Base-by-base conservation (phyloP, 2,113 vertebrate genomes). In the Diphyllodes magnificus region DNA sequence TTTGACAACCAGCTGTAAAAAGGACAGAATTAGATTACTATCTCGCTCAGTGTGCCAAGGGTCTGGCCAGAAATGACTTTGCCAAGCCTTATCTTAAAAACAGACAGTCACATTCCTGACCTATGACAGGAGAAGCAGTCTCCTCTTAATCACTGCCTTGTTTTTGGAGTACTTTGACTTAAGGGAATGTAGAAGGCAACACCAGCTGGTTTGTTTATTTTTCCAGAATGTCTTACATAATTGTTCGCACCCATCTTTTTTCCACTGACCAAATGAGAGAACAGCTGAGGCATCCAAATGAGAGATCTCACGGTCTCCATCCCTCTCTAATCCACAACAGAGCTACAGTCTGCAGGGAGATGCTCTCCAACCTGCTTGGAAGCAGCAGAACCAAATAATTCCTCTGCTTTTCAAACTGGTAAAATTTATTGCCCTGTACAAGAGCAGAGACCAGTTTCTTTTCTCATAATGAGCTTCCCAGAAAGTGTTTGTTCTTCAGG, bases 51-150 rank as follows among this genome's bases (percentile, higher is more conserved):
- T 51, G 39, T 72, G 63, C 70, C 81, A 91, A 72, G 24, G 21
- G 22, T 82, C 37, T 53, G 19, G 18, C 35, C 84, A 90, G 89
- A 90, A 93, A 92, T 27, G 0, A 61, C 77, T 80, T 87, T 85
- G 35, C 68, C 63, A 65, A 92, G 45, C 14, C 59, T 91, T 94
- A 92, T 92, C 91, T 91, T 88, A 86, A 73, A 82, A 86, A 35
- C 90, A 93, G 90, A 68, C 69, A 94, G 84, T 65, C 59, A 61
- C 89, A 85, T 96, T 95, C 95, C 42, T 90, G 78, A 92, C 66
- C 71, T 77, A 20, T 82, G 82, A 93, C 57, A 82, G 81, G 76
- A 83, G n/a, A 18, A 86, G 10, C 13, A 65, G 30, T 79, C 33
- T 90, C 33, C 63, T 88, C 61, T 79, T 82, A 92, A 86, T 49